Evolutionary conservation across 2,888 invertebrate species (phyloP).

Genomic region (Sympetrum striolatum): DNA sequence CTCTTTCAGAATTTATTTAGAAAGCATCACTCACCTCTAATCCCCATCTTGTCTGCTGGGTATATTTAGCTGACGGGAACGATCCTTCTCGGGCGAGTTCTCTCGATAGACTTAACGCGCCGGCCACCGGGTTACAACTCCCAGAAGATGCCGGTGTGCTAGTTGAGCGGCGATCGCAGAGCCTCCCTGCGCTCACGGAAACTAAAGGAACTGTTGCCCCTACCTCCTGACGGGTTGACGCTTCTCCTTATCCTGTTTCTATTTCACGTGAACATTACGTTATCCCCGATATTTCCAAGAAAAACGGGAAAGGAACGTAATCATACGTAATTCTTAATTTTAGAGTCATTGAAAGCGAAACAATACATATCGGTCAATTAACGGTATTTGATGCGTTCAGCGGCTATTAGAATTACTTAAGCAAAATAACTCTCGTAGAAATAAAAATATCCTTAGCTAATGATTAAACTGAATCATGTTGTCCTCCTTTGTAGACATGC

Average conservation of each 20-base stretch:
- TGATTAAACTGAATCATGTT: too few relatives aligned
- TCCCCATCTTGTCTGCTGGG: not conserved
- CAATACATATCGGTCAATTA: too few relatives aligned
- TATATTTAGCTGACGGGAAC: not conserved
- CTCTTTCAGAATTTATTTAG: not conserved
- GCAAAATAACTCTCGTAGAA: too few relatives aligned
- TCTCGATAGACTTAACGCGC: not conserved
- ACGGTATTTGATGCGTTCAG: too few relatives aligned
- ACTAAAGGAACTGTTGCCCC: too few relatives aligned
- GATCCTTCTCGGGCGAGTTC: not conserved
- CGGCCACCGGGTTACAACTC: not conserved
- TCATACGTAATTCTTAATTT: too few relatives aligned
- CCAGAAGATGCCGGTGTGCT: not conserved
- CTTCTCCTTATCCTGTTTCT: too few relatives aligned
- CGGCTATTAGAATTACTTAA: too few relatives aligned
- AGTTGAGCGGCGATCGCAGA: not conserved
- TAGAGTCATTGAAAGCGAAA: too few relatives aligned
- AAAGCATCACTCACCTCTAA: not conserved
- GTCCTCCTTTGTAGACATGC: too few relatives aligned
- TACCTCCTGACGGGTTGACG: not conserved
- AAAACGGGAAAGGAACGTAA: too few relatives aligned
- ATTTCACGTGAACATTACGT: not conserved
- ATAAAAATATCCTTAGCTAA: too few relatives aligned
- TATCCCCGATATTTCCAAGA: not conserved
- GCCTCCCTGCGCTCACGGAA: not conserved